phyloP scores from a whole-genome alignment of 2,113 vertebrate species.

The Gulo gulo region DNA sequence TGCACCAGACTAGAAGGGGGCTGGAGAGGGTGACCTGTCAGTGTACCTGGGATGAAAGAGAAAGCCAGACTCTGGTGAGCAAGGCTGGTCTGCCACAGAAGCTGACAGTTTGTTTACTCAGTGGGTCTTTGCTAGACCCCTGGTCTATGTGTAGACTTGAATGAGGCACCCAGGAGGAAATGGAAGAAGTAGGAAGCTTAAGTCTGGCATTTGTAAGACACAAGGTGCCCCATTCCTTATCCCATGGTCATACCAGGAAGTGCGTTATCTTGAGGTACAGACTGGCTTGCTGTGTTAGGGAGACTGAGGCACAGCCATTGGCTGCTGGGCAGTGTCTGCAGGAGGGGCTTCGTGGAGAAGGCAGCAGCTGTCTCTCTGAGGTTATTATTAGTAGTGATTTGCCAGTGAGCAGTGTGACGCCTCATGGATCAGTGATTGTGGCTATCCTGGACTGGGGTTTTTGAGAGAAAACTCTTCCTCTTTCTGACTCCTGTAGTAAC shows the following conservation, averaged over 20 bases:
- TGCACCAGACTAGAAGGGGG: not conserved
- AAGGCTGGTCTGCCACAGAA: not conserved
- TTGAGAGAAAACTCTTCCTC: not conserved
- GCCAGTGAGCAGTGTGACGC: not conserved
- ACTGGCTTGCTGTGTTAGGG: fast-evolving
- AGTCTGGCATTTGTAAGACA: not conserved
- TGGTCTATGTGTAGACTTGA: not conserved
- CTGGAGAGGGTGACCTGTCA: not conserved
- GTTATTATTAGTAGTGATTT: not conserved
- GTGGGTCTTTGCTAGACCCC: not conserved
- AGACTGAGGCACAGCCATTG: not conserved
- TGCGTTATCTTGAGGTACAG: not conserved
- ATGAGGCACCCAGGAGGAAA: not conserved
- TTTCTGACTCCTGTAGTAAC: not conserved
- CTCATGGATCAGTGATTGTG: not conserved
- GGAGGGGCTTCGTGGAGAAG: not conserved
- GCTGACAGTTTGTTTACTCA: not conserved
- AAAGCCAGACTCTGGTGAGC: not conserved
- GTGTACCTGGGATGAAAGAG: not conserved
- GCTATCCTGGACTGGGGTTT: not conserved
- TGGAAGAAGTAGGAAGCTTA: not conserved
- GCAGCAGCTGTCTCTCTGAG: not conserved
- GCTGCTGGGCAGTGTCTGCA: not conserved
- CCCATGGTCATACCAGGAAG: not conserved
- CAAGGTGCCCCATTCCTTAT: not conserved